Base-by-base conservation (phyloP, 2,888 invertebrate genomes). In the Caenorhabditis sulstoni region DNA sequence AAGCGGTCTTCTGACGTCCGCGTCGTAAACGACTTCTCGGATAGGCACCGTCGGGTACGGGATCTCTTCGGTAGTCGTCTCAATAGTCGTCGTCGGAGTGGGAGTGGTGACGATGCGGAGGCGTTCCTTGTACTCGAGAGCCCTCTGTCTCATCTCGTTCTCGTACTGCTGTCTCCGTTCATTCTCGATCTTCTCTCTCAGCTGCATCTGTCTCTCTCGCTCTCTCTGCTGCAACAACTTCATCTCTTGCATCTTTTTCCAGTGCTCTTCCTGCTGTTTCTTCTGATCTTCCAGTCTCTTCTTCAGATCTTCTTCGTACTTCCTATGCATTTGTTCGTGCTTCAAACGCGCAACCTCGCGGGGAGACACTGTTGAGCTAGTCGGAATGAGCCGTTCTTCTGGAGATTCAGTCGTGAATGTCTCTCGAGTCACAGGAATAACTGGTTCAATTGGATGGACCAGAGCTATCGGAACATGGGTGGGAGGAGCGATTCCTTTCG, bases 271-370 rank as follows among this genome's bases (percentile, higher is more conserved):
- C n/a, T 66, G 71, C 47, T 53, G 62, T 57, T 35, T 67, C 37
- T 75, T 47, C 18, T 62, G 75, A 20, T 75, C 59, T 52, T 76
- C 76, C 14, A 64, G 57, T 18, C 68, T 16, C 18, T 64, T 62
- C 52, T 65, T 70, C 55, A 55, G 18, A 2, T 76, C 67, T 41
- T 76, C 76, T 45, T 64, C 68, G 41, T 57, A 59, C 39, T 67
- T 76, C 45, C 57, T 76, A 29, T 68, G 55, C 62, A 62, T 67
- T 64, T 68, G 62, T 59, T 76, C 68, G 58, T 76, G 76, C 37
- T 76, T 50, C 44, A 68, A 45, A 18, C 76, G 55, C 4, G 64
- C 57, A 5, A 68, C 23, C 58, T 76, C 68, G 45, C 55, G 68
- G 1, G 58, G 64, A 16, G 64, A 70, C 20, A 70, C 59, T 22